Evolutionary conservation across 1,140 invertebrate species (phyloP), one percentile per base, ranked within the genome.

Genomic region (Drosophila paulistorum): DNA sequence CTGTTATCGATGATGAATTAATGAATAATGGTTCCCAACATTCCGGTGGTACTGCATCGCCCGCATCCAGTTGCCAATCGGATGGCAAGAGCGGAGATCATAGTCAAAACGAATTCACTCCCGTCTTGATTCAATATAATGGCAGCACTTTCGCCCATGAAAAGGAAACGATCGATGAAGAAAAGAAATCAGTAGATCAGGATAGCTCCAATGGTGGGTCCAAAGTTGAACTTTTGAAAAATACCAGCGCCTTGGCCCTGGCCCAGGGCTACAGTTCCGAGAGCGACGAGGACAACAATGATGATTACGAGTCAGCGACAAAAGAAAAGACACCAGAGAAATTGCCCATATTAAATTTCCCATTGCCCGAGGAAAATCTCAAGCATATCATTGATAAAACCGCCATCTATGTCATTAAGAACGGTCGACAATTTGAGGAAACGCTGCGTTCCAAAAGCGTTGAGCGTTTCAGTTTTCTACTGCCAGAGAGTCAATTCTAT

Each of bases 371-470:
- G 0, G 95, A 95, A 9, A 97, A 97, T 65, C 93, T 97, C 6
- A 95, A 97, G 87, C 94, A 96, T 45, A 96, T 99, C 7, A 97
- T 99, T 59, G 97, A 99, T 91, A 98, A 98, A 93, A 98, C 99
- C 95, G 98, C 98, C 1, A 95, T 95, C 66, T 99, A 99, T 91
- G 98, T 99, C 0, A 96, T 96, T 0, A 98, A 98, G 83, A 99
- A 99, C 93, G 98, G 98, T 0, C 94, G 95, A 57, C 96, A 98
- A 77, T 99, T 99, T 92, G 98, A 99, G 84, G 94, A 95, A 9
- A 96, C 97, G 33, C 96, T 99, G 0, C 95, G 95, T 84, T 95
- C 95, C 3, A 98, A 98, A 93, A 96, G 96, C 13, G 98, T 98
- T 92, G 94, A 95, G 0, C 93, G 98, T 30, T 99, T 98, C 90